Conservation (phyloP, 2,888 invertebrate genomes). For the Cactoblastis cactorum region DNA sequence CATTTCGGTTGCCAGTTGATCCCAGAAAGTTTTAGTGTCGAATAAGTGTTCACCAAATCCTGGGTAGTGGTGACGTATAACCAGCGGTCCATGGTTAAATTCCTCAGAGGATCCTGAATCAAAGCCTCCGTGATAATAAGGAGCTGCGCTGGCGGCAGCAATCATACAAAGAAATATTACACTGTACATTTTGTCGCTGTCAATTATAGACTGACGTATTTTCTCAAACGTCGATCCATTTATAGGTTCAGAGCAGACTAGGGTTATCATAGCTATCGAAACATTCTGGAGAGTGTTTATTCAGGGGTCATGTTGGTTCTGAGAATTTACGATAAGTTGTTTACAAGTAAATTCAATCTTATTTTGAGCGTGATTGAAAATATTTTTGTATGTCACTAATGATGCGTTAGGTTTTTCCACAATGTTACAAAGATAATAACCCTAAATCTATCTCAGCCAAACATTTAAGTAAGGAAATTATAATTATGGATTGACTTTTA, state of each 20-base stretch:
- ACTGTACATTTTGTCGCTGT: constrained; percentile 5
- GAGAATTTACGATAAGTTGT: constrained; percentile 5
- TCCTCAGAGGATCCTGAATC: background rate
- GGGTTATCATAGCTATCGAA: constrained; percentile 8
- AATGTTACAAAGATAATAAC: background rate
- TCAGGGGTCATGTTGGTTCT: constrained; percentile 1
- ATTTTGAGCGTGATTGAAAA: background rate
- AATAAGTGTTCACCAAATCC: constrained; percentile 40
- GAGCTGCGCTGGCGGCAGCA: constrained; percentile 49
- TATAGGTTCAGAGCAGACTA: constrained; percentile 1
- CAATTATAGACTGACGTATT: background rate
- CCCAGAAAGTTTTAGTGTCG: constrained; percentile 54
- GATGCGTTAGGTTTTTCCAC: background rate
- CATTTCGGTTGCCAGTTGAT: constrained; percentile 43
- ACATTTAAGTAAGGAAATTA: background rate
- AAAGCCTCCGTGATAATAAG: constrained; percentile 25
- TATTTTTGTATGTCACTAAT: background rate
- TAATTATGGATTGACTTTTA: too few species aligned
- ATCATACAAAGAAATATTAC: constrained; percentile 17
- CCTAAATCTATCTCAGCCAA: background rate
- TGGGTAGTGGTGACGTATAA: constrained; percentile 17
- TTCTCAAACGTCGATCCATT: background rate
- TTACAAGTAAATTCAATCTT: background rate
- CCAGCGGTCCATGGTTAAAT: constrained; percentile 2
- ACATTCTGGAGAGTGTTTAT: constrained; percentile 6